Evolutionary conservation across 2,113 vertebrate species (phyloP), one percentile per base, ranked within the genome.

Genomic region (Myiozetetes cayanensis): DNA sequence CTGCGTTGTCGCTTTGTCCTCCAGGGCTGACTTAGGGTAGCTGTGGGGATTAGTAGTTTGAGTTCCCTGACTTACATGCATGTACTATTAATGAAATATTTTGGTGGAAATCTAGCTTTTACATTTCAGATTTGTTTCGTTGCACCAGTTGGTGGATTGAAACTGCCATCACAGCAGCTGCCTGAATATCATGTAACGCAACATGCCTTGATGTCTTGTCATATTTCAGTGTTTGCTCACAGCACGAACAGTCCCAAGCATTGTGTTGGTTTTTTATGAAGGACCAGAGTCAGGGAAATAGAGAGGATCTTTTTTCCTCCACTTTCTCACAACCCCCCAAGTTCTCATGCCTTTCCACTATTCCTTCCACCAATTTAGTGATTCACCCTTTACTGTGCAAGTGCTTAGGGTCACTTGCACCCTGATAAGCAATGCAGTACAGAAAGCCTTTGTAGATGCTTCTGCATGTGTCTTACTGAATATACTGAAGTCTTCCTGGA

Each of bases 41-140:
- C 65, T 72, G 41, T 33, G 80, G 66, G 96, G 90, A 95, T 94
- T 97, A 96, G 70, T 43, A 75, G 76, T 81, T 84, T 88, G 75
- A 94, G 65, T 94, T 94, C 43, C 78, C 47, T 82, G 88, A 81
- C 37, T 90, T 75, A 35, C 44, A 61, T 75, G 90, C 76, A 52
- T 96, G 85, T 90, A 94, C 73, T 78, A 82, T 65, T 89, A 90
- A 95, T 62, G 86, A 93, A 95, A 93, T 87, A 93, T 95, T 96
- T 95, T 67, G 73, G 86, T 95, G 70, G n/a, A 97, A 94, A 94
- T 70, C 79, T 96, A 89, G 83, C 92, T 97, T 96, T 96, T 97
- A 84, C 93, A 94, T 97, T 96, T 90, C 93, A 94, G 96, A 97
- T 97, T 96, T 96, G 96, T 93, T 95, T 96, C 90, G 0, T 95